These are phyloP conservation scores for Myotis yumanensis DNA, from an alignment of 2,113 vertebrate genomes.

Conservation along the genomic window DNA sequence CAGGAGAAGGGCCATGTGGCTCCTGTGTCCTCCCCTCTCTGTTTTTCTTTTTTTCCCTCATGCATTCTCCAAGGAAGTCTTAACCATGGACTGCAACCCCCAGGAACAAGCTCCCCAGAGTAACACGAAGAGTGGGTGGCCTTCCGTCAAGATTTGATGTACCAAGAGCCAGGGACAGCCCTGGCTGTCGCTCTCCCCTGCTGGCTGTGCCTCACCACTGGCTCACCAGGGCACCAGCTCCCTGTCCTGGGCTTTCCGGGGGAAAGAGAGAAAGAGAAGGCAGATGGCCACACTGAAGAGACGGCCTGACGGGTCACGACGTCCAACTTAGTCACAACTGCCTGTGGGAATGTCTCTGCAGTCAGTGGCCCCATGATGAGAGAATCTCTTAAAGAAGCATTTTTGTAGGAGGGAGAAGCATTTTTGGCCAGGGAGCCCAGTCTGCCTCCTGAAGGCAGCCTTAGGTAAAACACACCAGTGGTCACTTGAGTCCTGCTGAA, in stretches of 20 bases:
- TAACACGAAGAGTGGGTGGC: not conserved
- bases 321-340: not conserved
- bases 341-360: not conserved
- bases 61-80: constrained; percentile 16
- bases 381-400: not conserved
- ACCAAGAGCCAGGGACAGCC: not conserved
- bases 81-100: not conserved
- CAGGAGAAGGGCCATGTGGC: not conserved
- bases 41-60: not conserved
- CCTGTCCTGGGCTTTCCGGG: not conserved
- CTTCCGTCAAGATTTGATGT: not conserved
- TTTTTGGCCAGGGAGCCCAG: not conserved
- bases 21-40: constrained; percentile 6
- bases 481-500: not conserved
- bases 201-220: not conserved
- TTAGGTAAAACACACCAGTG: not conserved
- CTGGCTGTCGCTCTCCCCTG: not conserved
- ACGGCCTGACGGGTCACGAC: not conserved
- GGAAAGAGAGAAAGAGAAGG: too few relatives aligned
- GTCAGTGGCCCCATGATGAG: not conserved
- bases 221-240: not conserved
- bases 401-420: not conserved
- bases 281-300: not conserved
- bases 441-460: not conserved
- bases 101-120: not conserved